A percentile compares a stretch with the other conserved stretches of the same genome.
These are phyloP conservation scores for Strongylocentrotus purpuratus DNA, from an alignment of 35 echinoderm and acorn worm species.

Conservation along the genomic window DNA sequence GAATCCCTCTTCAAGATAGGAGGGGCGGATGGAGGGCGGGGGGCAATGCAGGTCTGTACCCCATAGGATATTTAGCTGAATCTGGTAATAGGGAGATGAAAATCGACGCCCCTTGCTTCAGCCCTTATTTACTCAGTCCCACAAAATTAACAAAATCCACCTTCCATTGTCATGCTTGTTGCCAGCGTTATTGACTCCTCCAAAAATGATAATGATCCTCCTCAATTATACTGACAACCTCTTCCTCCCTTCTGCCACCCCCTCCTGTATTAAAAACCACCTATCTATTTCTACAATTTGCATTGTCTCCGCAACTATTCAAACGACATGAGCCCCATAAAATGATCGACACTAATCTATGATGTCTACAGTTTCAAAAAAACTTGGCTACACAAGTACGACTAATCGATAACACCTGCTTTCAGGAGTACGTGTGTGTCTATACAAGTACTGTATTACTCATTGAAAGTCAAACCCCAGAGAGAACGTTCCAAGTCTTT, in stretches of 20 bases:
- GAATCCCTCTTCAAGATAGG: too few species aligned
- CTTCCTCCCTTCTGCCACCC: not conserved
- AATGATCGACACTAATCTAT: conserved; percentile 11
- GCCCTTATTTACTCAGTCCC: not conserved
- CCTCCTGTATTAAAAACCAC: not conserved
- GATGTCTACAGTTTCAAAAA: not conserved
- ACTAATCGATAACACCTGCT: not conserved
- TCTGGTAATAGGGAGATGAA: too few species aligned
- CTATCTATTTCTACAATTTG: not conserved
- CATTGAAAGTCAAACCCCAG: not conserved
- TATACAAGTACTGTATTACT: not conserved
- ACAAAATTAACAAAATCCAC: not conserved
- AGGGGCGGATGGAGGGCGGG: too few species aligned
- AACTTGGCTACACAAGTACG: not conserved
- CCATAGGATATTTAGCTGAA: too few species aligned
- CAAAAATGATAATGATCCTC: not conserved
- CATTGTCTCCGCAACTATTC: not conserved
- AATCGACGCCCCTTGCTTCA: not conserved
- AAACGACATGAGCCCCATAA: not conserved
- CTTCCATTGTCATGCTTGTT: not conserved
- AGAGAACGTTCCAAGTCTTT: not conserved
- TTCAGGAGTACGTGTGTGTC: not conserved
- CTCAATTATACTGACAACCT: not conserved
- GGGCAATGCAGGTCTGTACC: too few species aligned
- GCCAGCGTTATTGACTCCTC: not conserved